These are phyloP conservation scores for Sebastes diaconus DNA, from an alignment of 2,797 vertebrate genomes.

Conservation along the genomic window DNA sequence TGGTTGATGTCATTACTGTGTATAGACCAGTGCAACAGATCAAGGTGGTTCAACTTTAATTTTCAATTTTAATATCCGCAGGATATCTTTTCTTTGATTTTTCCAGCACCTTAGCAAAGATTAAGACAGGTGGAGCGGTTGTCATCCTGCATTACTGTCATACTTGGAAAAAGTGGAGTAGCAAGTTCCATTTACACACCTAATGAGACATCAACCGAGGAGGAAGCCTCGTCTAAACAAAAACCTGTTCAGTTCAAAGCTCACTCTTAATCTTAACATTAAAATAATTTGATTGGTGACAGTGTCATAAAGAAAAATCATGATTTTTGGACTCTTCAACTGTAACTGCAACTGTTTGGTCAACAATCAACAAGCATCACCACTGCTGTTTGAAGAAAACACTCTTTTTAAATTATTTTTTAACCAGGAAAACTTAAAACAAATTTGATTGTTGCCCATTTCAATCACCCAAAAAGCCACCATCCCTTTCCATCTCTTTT, in stretches of 20 bases:
- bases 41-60: background rate
- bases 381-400: background rate
- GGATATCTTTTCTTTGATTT: no score
- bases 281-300: background rate
- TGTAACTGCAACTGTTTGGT: constrained; percentile 7
- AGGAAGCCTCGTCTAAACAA: constrained; percentile 1
- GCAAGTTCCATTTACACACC: background rate
- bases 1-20: constrained; percentile 16
- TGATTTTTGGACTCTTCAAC: background rate
- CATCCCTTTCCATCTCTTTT: background rate
- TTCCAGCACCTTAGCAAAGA: no score
- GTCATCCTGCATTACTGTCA: background rate
- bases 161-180: background rate
- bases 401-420: background rate
- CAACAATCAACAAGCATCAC: background rate
- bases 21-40: background rate
- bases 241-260: background rate
- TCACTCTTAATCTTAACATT: background rate
- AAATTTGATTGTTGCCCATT: background rate
- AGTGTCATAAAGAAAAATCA: background rate
- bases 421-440: background rate
- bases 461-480: background rate
- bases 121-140: no score
- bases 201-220: constrained; percentile 8
- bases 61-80: background rate